phyloP scores from a whole-genome alignment of 2,888 invertebrate species.

The Diarsia brunnea region DNA sequence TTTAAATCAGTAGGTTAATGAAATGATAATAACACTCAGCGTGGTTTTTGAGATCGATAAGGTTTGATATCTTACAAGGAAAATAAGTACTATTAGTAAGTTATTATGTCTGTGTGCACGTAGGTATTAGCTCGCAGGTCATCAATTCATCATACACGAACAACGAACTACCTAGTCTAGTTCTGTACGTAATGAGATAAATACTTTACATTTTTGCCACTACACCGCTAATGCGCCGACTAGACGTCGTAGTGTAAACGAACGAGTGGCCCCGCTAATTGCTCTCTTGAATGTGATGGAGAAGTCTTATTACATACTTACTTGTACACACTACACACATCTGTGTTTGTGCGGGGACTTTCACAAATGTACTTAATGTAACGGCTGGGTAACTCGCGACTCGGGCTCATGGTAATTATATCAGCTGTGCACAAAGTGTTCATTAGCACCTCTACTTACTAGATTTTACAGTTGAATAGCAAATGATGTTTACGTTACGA shows the following conservation, averaged over 20 bases:
- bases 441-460: slow-evolving; percentile 57
- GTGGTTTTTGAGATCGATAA: neutral
- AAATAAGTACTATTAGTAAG: neutral
- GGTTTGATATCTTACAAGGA: neutral
- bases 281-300: slow-evolving; percentile 61
- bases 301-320: slow-evolving; percentile 54
- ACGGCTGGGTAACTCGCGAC: slow-evolving; percentile 52
- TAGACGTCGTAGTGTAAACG: slow-evolving; percentile 40
- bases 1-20: neutral
- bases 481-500: slow-evolving; percentile 58
- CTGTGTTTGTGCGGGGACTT: slow-evolving; percentile 50
- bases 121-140: neutral
- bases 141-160: neutral
- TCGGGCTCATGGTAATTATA: slow-evolving; percentile 58
- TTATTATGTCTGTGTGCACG: neutral
- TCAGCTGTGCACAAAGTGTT: slow-evolving; percentile 66
- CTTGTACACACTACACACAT: slow-evolving; percentile 36
- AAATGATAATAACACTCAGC: neutral
- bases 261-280: slow-evolving; percentile 54
- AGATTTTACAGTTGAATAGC: slow-evolving; percentile 64
- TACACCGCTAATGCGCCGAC: slow-evolving; percentile 38
- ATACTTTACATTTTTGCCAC: slow-evolving; percentile 19
- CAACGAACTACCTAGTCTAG: neutral
- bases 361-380: slow-evolving; percentile 62
- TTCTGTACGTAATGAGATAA: neutral